Percentiles rank a stretch among this genome's conserved stretches.
Evolutionary conservation across 1,140 invertebrate species (phyloP).

Genomic region (Armadillidium nasatum): DNA sequence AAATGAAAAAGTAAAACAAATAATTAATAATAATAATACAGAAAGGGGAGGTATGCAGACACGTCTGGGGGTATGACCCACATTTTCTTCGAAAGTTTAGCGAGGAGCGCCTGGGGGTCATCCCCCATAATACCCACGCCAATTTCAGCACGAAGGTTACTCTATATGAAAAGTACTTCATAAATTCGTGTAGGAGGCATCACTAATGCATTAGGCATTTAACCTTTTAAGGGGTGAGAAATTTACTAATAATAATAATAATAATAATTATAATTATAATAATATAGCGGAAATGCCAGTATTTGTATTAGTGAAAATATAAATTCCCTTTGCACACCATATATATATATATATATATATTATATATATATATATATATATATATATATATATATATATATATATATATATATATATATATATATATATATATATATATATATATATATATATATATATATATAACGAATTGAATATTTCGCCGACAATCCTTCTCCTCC

Average conservation of each 20-base stretch:
- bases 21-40: too few species aligned
- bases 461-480: too few species aligned
- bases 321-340: too few species aligned
- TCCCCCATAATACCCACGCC: too few species aligned
- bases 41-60: too few species aligned
- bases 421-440: conserved; percentile 3
- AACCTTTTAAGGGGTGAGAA: background rate
- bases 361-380: conserved; percentile 12
- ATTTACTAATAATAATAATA: background rate
- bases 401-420: conserved; percentile 17
- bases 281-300: background rate
- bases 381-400: conserved; percentile 9
- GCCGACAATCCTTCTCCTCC: too few species aligned
- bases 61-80: too few species aligned
- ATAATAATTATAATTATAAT: background rate
- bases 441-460: conserved; percentile 9
- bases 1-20: too few species aligned
- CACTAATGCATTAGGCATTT: too few species aligned
- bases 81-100: too few species aligned
- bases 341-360: background rate
- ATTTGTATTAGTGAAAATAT: conserved; percentile 2
- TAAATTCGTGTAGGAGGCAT: background rate
- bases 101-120: too few species aligned
- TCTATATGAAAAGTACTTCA: background rate
- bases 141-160: too few species aligned